Conservation (phyloP, 2,888 invertebrate species). For the Steromphala cineraria region DNA sequence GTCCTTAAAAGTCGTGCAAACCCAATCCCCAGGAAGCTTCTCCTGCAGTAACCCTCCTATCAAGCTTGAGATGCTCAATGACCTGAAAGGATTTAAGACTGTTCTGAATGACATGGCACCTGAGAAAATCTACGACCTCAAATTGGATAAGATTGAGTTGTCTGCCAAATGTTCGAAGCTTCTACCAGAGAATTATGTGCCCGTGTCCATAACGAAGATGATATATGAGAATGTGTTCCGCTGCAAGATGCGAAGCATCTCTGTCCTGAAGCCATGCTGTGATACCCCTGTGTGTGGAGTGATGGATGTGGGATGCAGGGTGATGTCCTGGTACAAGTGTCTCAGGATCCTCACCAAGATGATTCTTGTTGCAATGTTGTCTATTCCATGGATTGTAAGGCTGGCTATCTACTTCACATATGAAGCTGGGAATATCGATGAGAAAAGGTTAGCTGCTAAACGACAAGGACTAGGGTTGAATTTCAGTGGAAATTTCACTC, state of each 20-base stretch:
- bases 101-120: conserved; percentile 30
- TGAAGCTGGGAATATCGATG: conserved; percentile 38
- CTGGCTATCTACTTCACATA: conserved; percentile 58
- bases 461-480: conserved; percentile 25
- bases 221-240: conserved; percentile 57
- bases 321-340: conserved; percentile 50
- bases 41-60: conserved; percentile 26
- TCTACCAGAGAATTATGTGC: conserved; percentile 49
- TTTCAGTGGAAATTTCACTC: conserved; percentile 60
- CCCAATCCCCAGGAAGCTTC: conserved; percentile 31
- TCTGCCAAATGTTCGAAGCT: conserved; percentile 50
- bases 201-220: conserved; percentile 53
- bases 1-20: neutral
- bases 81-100: conserved; percentile 39
- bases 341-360: conserved; percentile 48
- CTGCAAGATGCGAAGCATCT: conserved; percentile 61
- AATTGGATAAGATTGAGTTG: conserved; percentile 42
- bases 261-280: conserved; percentile 33
- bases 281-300: conserved; percentile 29
- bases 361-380: conserved; percentile 48
- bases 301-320: conserved; percentile 25
- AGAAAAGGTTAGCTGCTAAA: conserved; percentile 18
- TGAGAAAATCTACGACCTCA: conserved; percentile 31
- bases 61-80: conserved; percentile 28
- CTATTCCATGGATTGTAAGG: conserved; percentile 60